These are phyloP conservation scores for Nymphalis io DNA, from an alignment of 1,140 invertebrate species.

Conservation along the genomic window DNA sequence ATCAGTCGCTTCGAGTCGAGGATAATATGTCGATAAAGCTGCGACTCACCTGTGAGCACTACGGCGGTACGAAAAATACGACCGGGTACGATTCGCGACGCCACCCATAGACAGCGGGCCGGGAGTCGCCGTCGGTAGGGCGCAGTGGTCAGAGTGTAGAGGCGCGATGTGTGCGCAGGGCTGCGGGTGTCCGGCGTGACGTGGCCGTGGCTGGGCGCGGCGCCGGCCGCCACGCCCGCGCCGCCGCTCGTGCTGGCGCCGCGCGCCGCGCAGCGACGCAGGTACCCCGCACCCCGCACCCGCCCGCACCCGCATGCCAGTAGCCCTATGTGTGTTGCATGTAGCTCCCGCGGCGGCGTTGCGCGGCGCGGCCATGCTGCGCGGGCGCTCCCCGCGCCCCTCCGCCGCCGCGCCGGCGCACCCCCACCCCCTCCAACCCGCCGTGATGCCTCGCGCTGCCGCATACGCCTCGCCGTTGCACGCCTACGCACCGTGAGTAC, in stretches of 20 bases:
- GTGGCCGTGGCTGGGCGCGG: conserved; percentile 80
- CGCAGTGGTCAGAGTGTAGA: conserved; percentile 51
- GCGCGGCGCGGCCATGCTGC: conserved; percentile 60
- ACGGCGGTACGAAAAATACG: not conserved
- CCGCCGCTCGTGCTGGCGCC: conserved; percentile 79
- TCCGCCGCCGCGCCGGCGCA: conserved; percentile 66
- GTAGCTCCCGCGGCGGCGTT: conserved; percentile 49
- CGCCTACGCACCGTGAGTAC: conserved; percentile 87
- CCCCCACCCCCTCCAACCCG: conserved; percentile 82
- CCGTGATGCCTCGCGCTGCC: conserved; percentile 70
- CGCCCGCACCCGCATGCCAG: conserved; percentile 77
- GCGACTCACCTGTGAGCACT: not conserved
- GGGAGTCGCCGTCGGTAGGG: not conserved
- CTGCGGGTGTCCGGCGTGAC: conserved; percentile 83
- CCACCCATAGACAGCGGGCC: not conserved
- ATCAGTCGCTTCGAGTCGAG: not conserved
- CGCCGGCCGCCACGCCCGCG: conserved; percentile 79
- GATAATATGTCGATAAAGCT: not conserved
- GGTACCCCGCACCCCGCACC: conserved; percentile 80
- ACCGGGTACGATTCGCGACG: not conserved
- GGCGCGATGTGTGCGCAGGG: conserved; percentile 79
- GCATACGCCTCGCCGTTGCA: conserved; percentile 81
- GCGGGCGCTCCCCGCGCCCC: conserved; percentile 47
- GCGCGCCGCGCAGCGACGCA: conserved; percentile 79
- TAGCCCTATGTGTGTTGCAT: conserved; percentile 53